Base-by-base conservation (phyloP, 2,888 invertebrate genomes). In the Dicyrtoma fusca region DNA sequence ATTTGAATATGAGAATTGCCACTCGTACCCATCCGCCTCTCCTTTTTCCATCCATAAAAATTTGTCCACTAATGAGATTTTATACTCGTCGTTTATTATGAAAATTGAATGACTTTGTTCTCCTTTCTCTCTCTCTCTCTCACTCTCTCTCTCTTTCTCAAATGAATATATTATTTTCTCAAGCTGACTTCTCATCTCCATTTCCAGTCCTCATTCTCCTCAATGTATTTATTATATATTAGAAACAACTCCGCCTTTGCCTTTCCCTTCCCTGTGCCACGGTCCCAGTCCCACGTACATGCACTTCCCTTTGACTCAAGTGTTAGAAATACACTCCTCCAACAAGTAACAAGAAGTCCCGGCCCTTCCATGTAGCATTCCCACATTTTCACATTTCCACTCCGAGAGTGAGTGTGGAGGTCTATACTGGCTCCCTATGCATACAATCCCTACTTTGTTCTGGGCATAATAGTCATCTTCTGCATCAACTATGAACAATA, bases 41-140 rank as follows among this genome's bases (percentile, higher is more conserved):
- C 34, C 61, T 44, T 17, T 51, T 57, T 66, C 49, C 70, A 74
- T 63, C 69, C 74, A 75, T 74, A 75, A 75, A 76, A 76, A 77
- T 75, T 69, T 77, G 73, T 73, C 74, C 72, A 61, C 76, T 77
- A 77, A 77, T 77, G 77, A 77, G 77, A 77, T 77, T 77, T 75
- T 74, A 74, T 75, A 70, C 74, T 74, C 75, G 77, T 75, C 77
- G 75, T 77, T 75, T 77, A 74, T 77, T 76, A 76, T 77, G 76
- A 76, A 77, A 77, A 77, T 77, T 77, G 77, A 76, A 75, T 77
- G 76, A 76, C 75, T 77, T 77, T 77, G 74, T 76, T 76, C 76
- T 74, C 73, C 63, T 71, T 69, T 71, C 62, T 64, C 51, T 55
- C 26, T 64, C 47, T 62, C 21, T 71, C 25, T 69, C 53, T 69